Conservation (phyloP, 64 coral and sea anemone species). For the Pocillopora verrucosa region DNA sequence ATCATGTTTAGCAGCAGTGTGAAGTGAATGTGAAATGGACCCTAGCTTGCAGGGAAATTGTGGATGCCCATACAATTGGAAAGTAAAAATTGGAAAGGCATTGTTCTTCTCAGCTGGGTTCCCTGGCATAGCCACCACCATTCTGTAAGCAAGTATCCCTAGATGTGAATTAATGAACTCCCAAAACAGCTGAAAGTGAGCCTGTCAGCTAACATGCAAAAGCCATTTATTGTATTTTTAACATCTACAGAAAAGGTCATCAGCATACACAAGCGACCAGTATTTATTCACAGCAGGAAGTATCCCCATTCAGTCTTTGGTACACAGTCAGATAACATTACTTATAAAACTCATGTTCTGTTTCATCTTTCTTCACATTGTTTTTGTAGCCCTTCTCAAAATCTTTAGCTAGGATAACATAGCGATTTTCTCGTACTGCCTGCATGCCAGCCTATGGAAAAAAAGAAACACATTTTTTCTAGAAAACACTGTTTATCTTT, state of each 20-base stretch:
- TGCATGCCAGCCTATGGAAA: conserved; percentile 94
- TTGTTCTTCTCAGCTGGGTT: too few species aligned
- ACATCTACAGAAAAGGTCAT: background rate
- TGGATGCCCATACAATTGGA: too few species aligned
- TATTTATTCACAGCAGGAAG: conserved; percentile 35
- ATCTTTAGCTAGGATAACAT: conserved; percentile 94
- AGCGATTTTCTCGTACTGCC: conserved; percentile 96
- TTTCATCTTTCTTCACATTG: conserved; percentile 98
- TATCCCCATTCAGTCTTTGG: background rate
- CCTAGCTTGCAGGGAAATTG: too few species aligned
- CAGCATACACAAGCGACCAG: background rate
- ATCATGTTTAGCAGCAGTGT: too few species aligned
- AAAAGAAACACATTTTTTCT: background rate
- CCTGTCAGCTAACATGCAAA: too few species aligned
- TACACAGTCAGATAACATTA: conserved; percentile 21
- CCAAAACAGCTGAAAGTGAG: too few species aligned
- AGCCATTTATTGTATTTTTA: too few species aligned
- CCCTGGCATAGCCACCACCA: too few species aligned
- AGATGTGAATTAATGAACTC: too few species aligned
- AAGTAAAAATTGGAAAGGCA: too few species aligned
- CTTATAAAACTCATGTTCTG: conserved; percentile 99
- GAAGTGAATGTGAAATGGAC: too few species aligned
- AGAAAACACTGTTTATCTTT: background rate
- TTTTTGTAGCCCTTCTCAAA: conserved; percentile 99
- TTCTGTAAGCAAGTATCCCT: too few species aligned